Evolutionary conservation across 2,797 vertebrate genomes (phyloP).

Genomic region (Denticeps clupeoides): DNA sequence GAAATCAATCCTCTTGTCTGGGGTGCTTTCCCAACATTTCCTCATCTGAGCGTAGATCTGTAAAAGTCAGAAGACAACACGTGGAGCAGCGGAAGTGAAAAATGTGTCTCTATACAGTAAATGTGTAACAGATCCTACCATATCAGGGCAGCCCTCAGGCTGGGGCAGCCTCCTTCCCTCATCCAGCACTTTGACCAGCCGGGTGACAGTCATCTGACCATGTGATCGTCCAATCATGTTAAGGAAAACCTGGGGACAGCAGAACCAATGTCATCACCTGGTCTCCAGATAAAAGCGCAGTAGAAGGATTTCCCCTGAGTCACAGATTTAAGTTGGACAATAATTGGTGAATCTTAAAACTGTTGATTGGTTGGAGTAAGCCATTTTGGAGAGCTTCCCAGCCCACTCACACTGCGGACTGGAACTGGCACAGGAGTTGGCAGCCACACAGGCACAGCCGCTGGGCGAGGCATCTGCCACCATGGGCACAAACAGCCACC

Average conservation of each 20-base stretch:
- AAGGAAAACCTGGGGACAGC: slow-evolving; percentile 66
- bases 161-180: slow-evolving; percentile 76
- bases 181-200: slow-evolving; percentile 69
- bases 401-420: not conserved
- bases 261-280: too few relatives aligned
- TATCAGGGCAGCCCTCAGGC: slow-evolving; percentile 67
- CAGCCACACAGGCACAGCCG: slow-evolving; percentile 19
- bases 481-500: slow-evolving; percentile 34
- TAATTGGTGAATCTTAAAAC: too few relatives aligned
- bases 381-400: not conserved
- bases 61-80: not conserved
- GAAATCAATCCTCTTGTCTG: slow-evolving; percentile 73
- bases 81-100: not conserved
- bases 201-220: slow-evolving; percentile 88
- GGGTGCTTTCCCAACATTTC: slow-evolving; percentile 79
- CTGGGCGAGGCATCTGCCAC: slow-evolving; percentile 34
- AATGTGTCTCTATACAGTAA: not conserved
- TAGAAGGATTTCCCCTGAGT: too few relatives aligned
- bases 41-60: slow-evolving; percentile 89
- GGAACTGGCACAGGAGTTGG: slow-evolving; percentile 1
- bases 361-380: too few relatives aligned
- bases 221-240: slow-evolving; percentile 80
- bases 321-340: too few relatives aligned
- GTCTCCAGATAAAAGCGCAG: too few relatives aligned
- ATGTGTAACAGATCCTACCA: too few relatives aligned